A percentile compares a stretch with the other conserved stretches of the same genome.
These are phyloP conservation scores for Malurus alboscapulatus DNA, from an alignment of 2,113 vertebrate species.

Conservation along the genomic window DNA sequence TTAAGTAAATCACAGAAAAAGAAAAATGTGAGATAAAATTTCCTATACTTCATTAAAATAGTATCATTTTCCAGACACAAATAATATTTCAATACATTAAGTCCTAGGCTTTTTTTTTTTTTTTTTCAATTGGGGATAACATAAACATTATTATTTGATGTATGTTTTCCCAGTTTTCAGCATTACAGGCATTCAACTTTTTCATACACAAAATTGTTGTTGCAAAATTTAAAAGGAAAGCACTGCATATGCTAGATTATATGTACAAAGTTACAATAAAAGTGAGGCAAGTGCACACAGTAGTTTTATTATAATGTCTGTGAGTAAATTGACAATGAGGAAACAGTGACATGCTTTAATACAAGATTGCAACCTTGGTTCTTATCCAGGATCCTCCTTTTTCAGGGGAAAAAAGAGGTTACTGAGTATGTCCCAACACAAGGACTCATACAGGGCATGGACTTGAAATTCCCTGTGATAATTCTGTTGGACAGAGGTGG, in stretches of 20 bases:
- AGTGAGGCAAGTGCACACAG: neutral
- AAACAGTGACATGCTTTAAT: neutral
- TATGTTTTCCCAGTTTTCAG: neutral
- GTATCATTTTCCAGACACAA: neutral
- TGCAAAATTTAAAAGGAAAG: neutral
- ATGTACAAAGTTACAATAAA: neutral
- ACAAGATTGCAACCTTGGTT: neutral
- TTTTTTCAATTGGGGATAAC: neutral
- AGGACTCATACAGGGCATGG: neutral
- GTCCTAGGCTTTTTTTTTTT: neutral
- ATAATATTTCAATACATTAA: neutral
- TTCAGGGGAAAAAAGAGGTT: neutral
- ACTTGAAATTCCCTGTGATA: neutral
- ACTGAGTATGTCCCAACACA: neutral
- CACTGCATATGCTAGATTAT: neutral
- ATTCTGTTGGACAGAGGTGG: neutral
- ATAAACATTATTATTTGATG: accelerated
- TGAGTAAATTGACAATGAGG: neutral
- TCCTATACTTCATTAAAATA: neutral
- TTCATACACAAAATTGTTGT: neutral
- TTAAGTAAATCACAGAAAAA: neutral
- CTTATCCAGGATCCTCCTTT: neutral
- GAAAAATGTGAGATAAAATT: neutral
- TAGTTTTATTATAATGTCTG: neutral
- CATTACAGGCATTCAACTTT: neutral